Conservation (phyloP, 2,888 invertebrate species). For the Adelphocoris suturalis region DNA sequence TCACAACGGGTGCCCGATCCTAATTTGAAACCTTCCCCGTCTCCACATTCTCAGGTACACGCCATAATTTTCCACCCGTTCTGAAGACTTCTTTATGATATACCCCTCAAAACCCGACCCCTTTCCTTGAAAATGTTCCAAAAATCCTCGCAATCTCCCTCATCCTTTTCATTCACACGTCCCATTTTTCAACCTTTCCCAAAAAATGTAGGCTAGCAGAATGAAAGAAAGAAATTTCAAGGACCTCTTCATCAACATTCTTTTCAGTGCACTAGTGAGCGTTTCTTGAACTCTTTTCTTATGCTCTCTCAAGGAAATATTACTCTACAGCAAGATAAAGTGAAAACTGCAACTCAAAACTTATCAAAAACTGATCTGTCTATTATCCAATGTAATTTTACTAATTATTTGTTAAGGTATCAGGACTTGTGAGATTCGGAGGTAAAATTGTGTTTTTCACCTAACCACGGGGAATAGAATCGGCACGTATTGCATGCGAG, state of each 20-base stretch:
- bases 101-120: not conserved
- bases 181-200: not conserved
- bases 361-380: too few species aligned
- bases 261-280: not conserved
- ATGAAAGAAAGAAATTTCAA: not conserved
- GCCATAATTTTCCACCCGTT: constrained; percentile 27
- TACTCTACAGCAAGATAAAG: too few species aligned
- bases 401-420: too few species aligned
- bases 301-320: too few species aligned
- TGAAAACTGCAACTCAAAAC: too few species aligned
- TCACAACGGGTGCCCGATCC: not conserved
- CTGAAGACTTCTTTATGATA: not conserved
- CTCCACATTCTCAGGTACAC: constrained; percentile 11
- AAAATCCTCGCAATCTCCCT: not conserved
- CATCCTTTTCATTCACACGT: not conserved
- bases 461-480: too few species aligned
- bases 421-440: too few species aligned
- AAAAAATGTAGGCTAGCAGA: not conserved
- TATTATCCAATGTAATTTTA: too few species aligned
- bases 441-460: too few species aligned
- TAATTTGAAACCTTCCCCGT: not conserved
- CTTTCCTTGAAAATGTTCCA: not conserved
- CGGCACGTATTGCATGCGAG: too few species aligned
- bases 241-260: not conserved
- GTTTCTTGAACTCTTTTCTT: too few species aligned